A percentile compares a stretch with the other conserved stretches of the same genome.
These are phyloP conservation scores for Drosophila pegasa DNA, from an alignment of 2,888 invertebrate species.

Conservation along the genomic window DNA sequence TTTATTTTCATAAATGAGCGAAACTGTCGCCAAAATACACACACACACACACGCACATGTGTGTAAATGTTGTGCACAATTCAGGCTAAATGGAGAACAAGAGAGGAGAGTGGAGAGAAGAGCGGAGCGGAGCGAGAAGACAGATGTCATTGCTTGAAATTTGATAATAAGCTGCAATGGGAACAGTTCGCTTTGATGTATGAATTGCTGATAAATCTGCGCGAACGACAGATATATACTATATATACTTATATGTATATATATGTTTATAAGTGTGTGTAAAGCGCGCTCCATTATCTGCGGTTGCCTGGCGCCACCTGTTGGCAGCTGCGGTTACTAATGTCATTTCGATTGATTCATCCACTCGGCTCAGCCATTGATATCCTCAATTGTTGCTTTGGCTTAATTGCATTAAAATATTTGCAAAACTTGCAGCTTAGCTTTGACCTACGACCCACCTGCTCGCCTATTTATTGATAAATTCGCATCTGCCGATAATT, in stretches of 20 bases:
- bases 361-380: neutral
- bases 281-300: slow-evolving; percentile 16
- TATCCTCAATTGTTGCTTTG: neutral
- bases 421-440: slow-evolving; percentile 29
- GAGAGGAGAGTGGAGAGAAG: too few species aligned
- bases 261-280: too few species aligned
- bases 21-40: neutral
- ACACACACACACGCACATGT: neutral
- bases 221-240: too few species aligned
- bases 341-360: neutral
- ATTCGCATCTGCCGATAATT: slow-evolving; percentile 32
- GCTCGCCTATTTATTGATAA: slow-evolving; percentile 49
- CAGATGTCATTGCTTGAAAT: slow-evolving; percentile 20
- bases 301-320: slow-evolving; percentile 17
- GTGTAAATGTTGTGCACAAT: neutral
- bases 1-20: neutral
- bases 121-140: too few species aligned
- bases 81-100: too few species aligned
- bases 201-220: slow-evolving; percentile 5
- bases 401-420: slow-evolving; percentile 24
- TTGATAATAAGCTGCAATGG: slow-evolving; percentile 11
- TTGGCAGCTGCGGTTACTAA: slow-evolving; percentile 4
- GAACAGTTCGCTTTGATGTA: slow-evolving; percentile 32
- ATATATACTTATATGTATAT: too few species aligned
- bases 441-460: slow-evolving; percentile 12